Evolutionary conservation across 2,113 vertebrate species (phyloP).

Genomic region (human): DNA sequence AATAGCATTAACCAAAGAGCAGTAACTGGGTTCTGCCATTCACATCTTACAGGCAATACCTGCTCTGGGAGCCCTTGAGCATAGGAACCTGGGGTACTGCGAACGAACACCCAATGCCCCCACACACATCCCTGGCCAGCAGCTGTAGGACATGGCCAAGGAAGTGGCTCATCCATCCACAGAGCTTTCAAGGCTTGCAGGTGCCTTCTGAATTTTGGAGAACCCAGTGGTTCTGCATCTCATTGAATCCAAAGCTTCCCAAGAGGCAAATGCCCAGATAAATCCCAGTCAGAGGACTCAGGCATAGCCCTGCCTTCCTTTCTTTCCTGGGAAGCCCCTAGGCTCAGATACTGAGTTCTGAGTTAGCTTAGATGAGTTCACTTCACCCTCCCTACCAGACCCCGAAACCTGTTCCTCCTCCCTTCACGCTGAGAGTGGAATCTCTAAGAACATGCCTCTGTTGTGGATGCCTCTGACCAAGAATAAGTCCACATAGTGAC

Average conservation of each 20-base stretch:
- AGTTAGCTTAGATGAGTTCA: not conserved
- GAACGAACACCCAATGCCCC: too few relatives aligned
- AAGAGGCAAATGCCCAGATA: accelerated
- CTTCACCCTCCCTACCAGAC: accelerated
- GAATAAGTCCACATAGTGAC: accelerated
- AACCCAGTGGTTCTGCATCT: not conserved
- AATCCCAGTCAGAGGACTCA: too few relatives aligned
- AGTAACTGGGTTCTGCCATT: accelerated
- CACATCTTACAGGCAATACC: accelerated
- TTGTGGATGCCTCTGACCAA: accelerated
- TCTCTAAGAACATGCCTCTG: not conserved
- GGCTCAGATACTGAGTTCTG: accelerated
- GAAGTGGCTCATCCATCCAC: accelerated
- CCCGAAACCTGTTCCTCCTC: not conserved
- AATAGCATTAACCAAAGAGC: accelerated
- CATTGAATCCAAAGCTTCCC: not conserved
- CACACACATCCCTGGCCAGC: accelerated
- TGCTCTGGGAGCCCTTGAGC: not conserved
- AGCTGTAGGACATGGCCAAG: accelerated
- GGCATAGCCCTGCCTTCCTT: accelerated
- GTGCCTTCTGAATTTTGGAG: accelerated
- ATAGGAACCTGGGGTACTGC: accelerated
- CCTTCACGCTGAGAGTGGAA: accelerated
- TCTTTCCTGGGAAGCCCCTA: not conserved
- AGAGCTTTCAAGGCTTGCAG: accelerated